Conservation (phyloP, 2,797 vertebrate genomes). For the Lagorchestes hirsutus region DNA sequence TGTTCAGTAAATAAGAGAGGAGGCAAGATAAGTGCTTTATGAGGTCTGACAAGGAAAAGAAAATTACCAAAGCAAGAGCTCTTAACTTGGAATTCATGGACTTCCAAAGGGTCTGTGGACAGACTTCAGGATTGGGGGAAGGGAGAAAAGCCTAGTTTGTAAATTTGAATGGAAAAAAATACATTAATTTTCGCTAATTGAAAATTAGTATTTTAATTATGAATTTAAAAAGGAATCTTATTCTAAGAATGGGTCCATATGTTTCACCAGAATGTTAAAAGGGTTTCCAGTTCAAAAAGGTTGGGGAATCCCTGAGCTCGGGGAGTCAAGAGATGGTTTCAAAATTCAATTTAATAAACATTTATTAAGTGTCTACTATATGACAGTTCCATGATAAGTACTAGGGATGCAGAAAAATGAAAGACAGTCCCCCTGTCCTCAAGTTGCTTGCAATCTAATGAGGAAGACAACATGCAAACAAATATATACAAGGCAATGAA, state of each 20-base stretch:
- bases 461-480: not conserved
- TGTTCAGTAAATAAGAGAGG: not conserved
- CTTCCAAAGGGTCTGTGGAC: too few species aligned
- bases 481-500: not conserved
- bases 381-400: too few species aligned
- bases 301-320: too few species aligned
- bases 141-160: too few species aligned
- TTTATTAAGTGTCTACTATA: too few species aligned
- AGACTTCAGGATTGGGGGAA: too few species aligned
- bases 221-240: not conserved
- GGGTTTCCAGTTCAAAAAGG: not conserved
- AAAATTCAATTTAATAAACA: too few species aligned
- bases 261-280: not conserved
- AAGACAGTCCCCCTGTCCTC: not conserved
- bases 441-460: not conserved
- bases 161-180: not conserved
- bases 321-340: too few species aligned
- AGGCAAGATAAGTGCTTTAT: too few species aligned
- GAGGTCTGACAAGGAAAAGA: too few species aligned
- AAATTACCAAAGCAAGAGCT: too few species aligned
- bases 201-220: not conserved
- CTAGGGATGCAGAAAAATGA: not conserved
- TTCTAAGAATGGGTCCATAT: not conserved
- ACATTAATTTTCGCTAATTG: not conserved
- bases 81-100: too few species aligned